These are phyloP conservation scores for Calidris pugnax DNA, from an alignment of 2,113 vertebrate genomes.

Conservation along the genomic window DNA sequence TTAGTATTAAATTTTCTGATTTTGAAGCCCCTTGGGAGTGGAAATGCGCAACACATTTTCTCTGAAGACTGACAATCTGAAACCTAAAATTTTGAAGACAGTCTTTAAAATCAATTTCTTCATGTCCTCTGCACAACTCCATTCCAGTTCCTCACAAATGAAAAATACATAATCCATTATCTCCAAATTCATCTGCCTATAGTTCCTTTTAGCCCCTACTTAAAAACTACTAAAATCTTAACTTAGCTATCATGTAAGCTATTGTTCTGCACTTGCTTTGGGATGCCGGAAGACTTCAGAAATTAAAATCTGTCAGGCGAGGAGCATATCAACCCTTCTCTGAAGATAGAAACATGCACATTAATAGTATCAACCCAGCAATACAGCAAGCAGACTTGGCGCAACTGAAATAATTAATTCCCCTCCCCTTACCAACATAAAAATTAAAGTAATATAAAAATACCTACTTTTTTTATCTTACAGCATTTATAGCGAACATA, in stretches of 20 bases:
- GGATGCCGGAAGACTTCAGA: neutral
- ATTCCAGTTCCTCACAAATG: neutral
- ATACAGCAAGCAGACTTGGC: neutral
- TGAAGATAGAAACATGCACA: neutral
- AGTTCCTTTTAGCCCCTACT: neutral
- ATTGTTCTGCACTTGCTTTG: neutral
- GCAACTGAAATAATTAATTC: neutral
- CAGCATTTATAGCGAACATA: neutral
- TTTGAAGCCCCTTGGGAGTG: neutral
- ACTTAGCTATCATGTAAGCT: neutral
- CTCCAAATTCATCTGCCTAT: neutral
- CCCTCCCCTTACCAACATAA: neutral
- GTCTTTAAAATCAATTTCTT: constrained; percentile 12
- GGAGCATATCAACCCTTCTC: neutral
- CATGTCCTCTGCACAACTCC: neutral
- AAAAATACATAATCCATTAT: constrained; percentile 16
- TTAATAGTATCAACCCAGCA: neutral
- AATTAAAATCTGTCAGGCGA: neutral
- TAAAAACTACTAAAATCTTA: neutral
- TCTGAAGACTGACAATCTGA: neutral
- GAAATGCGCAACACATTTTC: neutral
- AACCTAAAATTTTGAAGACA: neutral
- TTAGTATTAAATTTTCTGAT: neutral
- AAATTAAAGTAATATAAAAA: neutral
- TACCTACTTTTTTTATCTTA: neutral